Evolutionary conservation across 2,888 invertebrate genomes (phyloP).

Genomic region (Blastobasis adustella): DNA sequence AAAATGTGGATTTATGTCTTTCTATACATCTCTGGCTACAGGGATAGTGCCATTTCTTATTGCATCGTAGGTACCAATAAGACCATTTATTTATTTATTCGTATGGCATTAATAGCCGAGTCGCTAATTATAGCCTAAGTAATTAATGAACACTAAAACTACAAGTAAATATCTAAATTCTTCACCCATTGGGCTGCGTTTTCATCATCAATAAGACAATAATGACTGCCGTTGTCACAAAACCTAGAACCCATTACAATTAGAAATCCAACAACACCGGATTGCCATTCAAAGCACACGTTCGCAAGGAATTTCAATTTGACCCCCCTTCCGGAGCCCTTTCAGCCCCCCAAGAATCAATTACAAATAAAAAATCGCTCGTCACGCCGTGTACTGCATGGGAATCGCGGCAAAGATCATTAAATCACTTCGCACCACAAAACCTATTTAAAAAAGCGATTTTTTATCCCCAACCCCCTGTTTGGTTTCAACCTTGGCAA

Average conservation of each 20-base stretch:
- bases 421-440: constrained; percentile 65
- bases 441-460: constrained; percentile 68
- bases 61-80: too few relatives aligned
- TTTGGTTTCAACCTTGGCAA: constrained; percentile 25
- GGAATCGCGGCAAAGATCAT: constrained; percentile 52
- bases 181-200: too few relatives aligned
- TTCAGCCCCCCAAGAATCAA: constrained; percentile 50
- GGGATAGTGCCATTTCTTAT: too few relatives aligned
- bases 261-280: background rate
- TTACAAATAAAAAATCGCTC: constrained; percentile 62
- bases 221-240: background rate
- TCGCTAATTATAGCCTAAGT: too few relatives aligned
- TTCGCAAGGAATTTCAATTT: constrained; percentile 60
- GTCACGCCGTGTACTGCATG: constrained; percentile 57
- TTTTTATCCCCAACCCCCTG: constrained; percentile 49
- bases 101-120: too few relatives aligned
- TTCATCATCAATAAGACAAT: too few relatives aligned
- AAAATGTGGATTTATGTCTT: too few relatives aligned
- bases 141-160: too few relatives aligned
- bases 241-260: background rate
- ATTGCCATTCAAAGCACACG: constrained; percentile 51
- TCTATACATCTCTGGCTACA: too few relatives aligned
- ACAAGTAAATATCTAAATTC: too few relatives aligned
- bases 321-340: constrained; percentile 14
- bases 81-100: too few relatives aligned